Evolutionary conservation across 2,113 vertebrate species (phyloP).

Genomic region (Siniperca knerii): DNA sequence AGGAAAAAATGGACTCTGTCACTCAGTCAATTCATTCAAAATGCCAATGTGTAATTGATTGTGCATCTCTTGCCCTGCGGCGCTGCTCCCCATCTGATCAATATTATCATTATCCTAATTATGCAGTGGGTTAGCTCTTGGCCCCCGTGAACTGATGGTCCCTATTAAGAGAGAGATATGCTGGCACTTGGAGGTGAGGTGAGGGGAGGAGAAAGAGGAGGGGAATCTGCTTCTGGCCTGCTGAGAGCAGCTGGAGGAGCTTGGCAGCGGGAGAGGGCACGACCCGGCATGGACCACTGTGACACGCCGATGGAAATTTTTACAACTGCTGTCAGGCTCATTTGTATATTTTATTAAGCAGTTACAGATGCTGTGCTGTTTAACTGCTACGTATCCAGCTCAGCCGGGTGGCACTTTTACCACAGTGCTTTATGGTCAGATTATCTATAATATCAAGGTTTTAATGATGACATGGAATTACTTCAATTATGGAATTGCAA

Average conservation of each 20-base stretch:
- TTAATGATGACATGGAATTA: slow-evolving; percentile 62
- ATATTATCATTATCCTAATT: slow-evolving; percentile 84
- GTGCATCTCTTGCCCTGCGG: slow-evolving; percentile 74
- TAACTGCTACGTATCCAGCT: slow-evolving; percentile 56
- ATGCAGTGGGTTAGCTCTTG: slow-evolving; percentile 71
- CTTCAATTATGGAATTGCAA: slow-evolving; percentile 50
- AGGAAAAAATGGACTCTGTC: slow-evolving; percentile 76
- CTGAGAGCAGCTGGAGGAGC: slow-evolving; percentile 75
- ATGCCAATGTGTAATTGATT: slow-evolving; percentile 82
- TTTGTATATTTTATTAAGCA: slow-evolving; percentile 81
- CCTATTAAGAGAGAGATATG: slow-evolving; percentile 74
- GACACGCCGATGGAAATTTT: slow-evolving; percentile 56
- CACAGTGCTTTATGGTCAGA: slow-evolving; percentile 77
- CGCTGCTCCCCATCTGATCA: slow-evolving; percentile 78
- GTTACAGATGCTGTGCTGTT: slow-evolving; percentile 69
- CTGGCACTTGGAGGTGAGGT: slow-evolving; percentile 68
- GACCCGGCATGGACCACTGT: slow-evolving; percentile 63
- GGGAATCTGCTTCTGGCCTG: slow-evolving; percentile 47
- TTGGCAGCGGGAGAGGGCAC: slow-evolving; percentile 64
- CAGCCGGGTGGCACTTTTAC: slow-evolving; percentile 68
- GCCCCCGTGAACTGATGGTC: slow-evolving; percentile 71
- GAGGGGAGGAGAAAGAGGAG: slow-evolving; percentile 7
- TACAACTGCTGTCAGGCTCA: slow-evolving; percentile 69
- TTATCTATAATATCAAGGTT: slow-evolving; percentile 72
- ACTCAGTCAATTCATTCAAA: slow-evolving; percentile 80